Conservation (phyloP, 1,140 invertebrate genomes). For the Wiebesia pumilae region DNA sequence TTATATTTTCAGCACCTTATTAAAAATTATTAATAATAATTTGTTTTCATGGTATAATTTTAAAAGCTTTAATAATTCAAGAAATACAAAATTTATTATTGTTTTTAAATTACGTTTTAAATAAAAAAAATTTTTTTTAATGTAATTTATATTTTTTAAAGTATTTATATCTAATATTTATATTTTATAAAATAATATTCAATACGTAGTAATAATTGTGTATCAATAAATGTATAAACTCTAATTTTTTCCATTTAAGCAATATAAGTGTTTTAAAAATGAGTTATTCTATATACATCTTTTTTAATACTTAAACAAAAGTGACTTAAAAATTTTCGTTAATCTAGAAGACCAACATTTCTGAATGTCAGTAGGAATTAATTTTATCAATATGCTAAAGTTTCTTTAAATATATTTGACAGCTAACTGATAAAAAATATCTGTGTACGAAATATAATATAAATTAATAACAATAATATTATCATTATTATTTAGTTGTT, state of each 20-base stretch:
- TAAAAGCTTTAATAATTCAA: neutral
- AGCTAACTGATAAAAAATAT: neutral
- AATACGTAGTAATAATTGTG: neutral
- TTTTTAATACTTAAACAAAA: neutral
- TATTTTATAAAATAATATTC: neutral
- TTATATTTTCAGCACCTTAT: conserved; percentile 33
- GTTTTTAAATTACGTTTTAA: neutral
- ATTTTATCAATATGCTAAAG: neutral
- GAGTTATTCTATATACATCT: neutral
- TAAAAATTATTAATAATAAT: conserved; percentile 43
- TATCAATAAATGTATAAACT: too few species aligned
- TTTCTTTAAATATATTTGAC: neutral
- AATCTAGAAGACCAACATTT: neutral
- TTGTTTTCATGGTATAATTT: conserved; percentile 37
- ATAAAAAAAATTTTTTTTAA: neutral
- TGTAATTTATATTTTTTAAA: neutral
- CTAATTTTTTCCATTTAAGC: neutral
- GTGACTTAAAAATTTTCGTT: neutral
- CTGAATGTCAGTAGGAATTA: conserved; percentile 39
- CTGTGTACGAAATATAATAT: neutral
- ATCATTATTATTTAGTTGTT: neutral
- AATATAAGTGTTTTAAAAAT: conserved; percentile 7
- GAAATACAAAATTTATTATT: neutral
- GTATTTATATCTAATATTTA: conserved; percentile 32
- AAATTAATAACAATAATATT: neutral